Evolutionary conservation across 1,140 invertebrate species (phyloP), one percentile per base, ranked within the genome.

Genomic region (Tetramorium alpestre): DNA sequence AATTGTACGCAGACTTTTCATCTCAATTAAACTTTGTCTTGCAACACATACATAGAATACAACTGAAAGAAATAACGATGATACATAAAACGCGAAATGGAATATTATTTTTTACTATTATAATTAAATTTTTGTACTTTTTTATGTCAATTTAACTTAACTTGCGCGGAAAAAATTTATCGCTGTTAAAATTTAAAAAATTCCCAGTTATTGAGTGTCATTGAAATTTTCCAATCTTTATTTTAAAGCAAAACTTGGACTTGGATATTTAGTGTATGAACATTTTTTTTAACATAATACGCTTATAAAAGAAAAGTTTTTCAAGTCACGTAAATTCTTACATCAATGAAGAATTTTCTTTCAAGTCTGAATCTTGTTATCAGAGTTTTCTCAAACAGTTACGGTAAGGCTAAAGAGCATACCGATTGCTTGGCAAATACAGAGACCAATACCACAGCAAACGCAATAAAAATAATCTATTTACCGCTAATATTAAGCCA

Each of bases 391-490:
- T 62, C 41, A 73, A 73, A 22, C 13, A 60, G 41, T 44, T 51
- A 18, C 22, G 18, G 25, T 47, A 22, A 47, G 10, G 13, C 60
- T 70, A 62, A 73, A 75, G n/a, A 75, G 60, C 72, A 49, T 49
- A 44, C 11, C 25, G 47, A 16, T 62, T 73, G 22, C 41, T 84
- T 47, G 18, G 44, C 54, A 84, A 84, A 84, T 69, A 70, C n/a
- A 60, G 25, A 60, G 49, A 80, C 3, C 38, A 44, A 16, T 18
- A 41, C 25, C 44, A 11, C 25, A 25, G 8, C 22, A 28, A 73
- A 80, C 10, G 77, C n/a, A 54, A 47, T 70, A 81, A 81, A 81
- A 81, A 28, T 82, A 82, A 60, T 73, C 28, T 41, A 73, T 82
- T 82, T 73, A 47, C 16, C 25, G 25, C 16, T 82, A 58, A 18